Percentiles rank a stretch among this genome's conserved stretches.
phyloP scores from a whole-genome alignment of 2,797 vertebrate genomes.

The Coilia nasus region DNA sequence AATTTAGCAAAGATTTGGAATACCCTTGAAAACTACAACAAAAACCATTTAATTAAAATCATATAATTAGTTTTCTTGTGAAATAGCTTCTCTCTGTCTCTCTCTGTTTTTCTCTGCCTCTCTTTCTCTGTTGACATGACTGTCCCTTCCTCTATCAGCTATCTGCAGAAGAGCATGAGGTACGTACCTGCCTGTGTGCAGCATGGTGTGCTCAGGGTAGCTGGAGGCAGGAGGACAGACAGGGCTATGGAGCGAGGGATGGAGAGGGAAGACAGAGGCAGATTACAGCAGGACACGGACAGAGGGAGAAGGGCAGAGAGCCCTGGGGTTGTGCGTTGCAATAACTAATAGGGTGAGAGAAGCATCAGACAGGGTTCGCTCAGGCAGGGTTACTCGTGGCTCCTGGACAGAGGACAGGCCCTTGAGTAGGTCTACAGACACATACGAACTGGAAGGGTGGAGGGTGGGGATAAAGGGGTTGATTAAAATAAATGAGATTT shows the following conservation, averaged over 20 bases:
- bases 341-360: background rate
- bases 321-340: background rate
- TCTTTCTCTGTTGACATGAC: background rate
- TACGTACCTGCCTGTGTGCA: conserved; percentile 20
- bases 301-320: background rate
- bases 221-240: background rate
- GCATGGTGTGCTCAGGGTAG: background rate
- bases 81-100: background rate
- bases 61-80: background rate
- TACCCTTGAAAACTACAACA: background rate
- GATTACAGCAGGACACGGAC: background rate
- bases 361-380: background rate
- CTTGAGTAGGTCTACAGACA: background rate
- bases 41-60: background rate
- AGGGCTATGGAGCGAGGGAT: too few relatives aligned
- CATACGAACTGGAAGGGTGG: background rate
- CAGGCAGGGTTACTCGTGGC: background rate
- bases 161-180: background rate
- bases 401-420: background rate
- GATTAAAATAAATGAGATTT: background rate
- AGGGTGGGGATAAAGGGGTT: background rate
- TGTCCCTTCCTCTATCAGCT: background rate
- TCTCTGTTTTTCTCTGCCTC: background rate
- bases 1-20: background rate
- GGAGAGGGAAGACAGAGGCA: background rate